Evolutionary conservation across 2,797 vertebrate genomes (phyloP), one percentile per base, ranked within the genome.

Genomic region (Neosilurus hyrtlii): DNA sequence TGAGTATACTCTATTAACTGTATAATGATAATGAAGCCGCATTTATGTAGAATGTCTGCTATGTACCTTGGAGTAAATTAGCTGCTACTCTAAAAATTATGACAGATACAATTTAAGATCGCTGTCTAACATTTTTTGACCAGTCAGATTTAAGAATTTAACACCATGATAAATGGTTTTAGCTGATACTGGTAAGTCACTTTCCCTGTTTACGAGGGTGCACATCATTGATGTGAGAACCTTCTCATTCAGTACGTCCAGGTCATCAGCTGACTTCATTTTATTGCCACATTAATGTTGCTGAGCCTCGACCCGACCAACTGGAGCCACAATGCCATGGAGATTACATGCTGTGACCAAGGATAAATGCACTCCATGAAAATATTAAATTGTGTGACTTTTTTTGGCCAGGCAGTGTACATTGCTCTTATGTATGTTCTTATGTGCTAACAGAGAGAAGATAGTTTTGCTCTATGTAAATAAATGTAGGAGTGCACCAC

Each of bases 391-490:
- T 8, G 43, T 43, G 43, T 8, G 43, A 43, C 8, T 43, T 43
- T 43, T 43, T 43, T 43, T 43, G 8, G 8, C 43, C 43, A 43
- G 4, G 4, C 43, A 43, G 43, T 43, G 43, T 49, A 18, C 62
- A n/a, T 24, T 26, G 12, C 7, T 24, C 0, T 35, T 20, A 10
- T 18, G 2, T 63, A 52, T 30, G 61, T 78, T 65, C 56, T 16
- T 79, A n/a, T 83, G 68, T 62, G 43, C 22, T 83, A 26, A 79
- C 26, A 72, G 26, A 56, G n/a, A 43, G 49, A 79, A 26, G 14
- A n/a, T 61, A 12, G 57, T 79, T 65, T 56, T 49, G 22, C 6
- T 65, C 20, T 37, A n/a, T 56, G 68, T 57, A 68, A 26, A 72
- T 18, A 71, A 65, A 9, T 59, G 67, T 12, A 59, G 67, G 56